These are phyloP conservation scores for Notocelia uddmanniana DNA, from an alignment of 2,888 invertebrate genomes.

Conservation along the genomic window DNA sequence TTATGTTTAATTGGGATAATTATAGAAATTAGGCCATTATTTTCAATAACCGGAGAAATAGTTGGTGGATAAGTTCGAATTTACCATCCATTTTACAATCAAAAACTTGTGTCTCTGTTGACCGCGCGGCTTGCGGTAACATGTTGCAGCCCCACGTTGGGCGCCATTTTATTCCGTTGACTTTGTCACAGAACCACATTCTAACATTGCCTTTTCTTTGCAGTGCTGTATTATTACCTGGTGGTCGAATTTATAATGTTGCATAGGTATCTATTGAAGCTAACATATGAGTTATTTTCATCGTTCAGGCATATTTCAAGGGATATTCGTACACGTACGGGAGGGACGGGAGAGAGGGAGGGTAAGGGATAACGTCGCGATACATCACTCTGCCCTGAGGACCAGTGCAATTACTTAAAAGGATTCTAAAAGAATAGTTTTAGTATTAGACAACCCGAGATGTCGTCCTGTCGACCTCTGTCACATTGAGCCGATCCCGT, in stretches of 20 bases:
- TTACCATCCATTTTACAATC: too few species aligned
- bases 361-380: not conserved
- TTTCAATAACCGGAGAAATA: too few species aligned
- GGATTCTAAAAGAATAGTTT: constrained; percentile 1
- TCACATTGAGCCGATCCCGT: constrained; percentile 22
- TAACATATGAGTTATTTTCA: too few species aligned
- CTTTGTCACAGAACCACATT: not conserved
- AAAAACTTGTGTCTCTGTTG: not conserved
- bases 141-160: constrained; percentile 1
- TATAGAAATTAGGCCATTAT: not conserved
- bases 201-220: too few species aligned
- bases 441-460: constrained; percentile 2
- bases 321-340: too few species aligned
- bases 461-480: constrained; percentile 20
- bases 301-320: too few species aligned
- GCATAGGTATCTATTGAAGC: too few species aligned
- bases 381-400: constrained; percentile 2
- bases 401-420: constrained; percentile 17
- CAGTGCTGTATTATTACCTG: too few species aligned
- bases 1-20: not conserved
- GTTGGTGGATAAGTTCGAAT: too few species aligned
- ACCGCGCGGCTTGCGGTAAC: not conserved
- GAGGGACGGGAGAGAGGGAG: too few species aligned
- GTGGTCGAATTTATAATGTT: too few species aligned
- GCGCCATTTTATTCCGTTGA: not conserved